These are phyloP conservation scores for Drosophila ananassae DNA, from an alignment of 1,140 invertebrate species.

Conservation along the genomic window DNA sequence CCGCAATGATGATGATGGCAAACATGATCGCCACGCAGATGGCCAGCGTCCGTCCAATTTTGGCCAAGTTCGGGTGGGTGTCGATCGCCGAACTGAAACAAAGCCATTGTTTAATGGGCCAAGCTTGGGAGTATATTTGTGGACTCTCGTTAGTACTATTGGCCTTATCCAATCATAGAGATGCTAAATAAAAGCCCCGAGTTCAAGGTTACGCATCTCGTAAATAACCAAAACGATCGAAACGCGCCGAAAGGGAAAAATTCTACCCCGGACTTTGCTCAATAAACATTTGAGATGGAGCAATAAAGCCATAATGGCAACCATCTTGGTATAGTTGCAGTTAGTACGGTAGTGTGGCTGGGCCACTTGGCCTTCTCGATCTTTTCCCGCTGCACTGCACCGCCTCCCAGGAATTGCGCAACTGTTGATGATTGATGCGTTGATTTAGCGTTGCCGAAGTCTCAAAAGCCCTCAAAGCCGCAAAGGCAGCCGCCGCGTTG, in stretches of 20 bases:
- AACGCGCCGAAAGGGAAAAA: conserved; percentile 25
- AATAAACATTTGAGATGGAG: conserved; percentile 13
- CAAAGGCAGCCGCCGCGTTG: conserved; percentile 34
- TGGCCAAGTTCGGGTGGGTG: conserved; percentile 64
- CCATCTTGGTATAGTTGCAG: conserved; percentile 32
- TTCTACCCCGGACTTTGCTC: conserved; percentile 33
- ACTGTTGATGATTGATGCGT: conserved; percentile 72
- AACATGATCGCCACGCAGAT: conserved; percentile 43
- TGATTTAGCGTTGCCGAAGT: conserved; percentile 61
- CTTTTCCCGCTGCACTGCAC: conserved; percentile 14
- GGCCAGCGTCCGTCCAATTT: conserved; percentile 45
- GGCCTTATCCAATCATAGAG: conserved; percentile 60
- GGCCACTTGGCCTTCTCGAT: conserved; percentile 11
- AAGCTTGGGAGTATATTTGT: conserved; percentile 52
- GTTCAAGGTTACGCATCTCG: conserved; percentile 61
- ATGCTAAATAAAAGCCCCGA: conserved; percentile 48
- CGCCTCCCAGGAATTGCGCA: conserved; percentile 51
- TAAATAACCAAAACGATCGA: conserved; percentile 36
- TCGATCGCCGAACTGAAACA: conserved; percentile 32
- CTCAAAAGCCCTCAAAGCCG: conserved; percentile 72
- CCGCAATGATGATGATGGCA: conserved; percentile 46
- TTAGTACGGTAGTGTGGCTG: conserved; percentile 16
- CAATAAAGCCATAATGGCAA: background rate
- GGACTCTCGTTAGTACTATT: conserved; percentile 66
- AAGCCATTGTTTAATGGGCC: conserved; percentile 49